These are phyloP conservation scores for Poeciliopsis infans DNA, from an alignment of 2,797 vertebrate species.

Conservation along the genomic window DNA sequence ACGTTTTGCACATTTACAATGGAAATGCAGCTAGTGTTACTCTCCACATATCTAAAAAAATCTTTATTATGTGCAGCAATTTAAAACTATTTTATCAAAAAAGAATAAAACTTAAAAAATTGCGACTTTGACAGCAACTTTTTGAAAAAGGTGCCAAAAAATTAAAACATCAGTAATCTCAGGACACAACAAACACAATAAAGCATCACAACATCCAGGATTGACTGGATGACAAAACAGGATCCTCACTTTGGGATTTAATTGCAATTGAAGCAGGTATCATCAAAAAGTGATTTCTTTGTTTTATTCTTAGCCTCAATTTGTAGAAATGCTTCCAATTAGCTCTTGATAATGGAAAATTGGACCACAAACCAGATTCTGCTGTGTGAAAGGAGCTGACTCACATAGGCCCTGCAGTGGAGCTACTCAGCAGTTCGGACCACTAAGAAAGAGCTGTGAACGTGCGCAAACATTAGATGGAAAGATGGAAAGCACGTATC, in stretches of 20 bases:
- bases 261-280: background rate
- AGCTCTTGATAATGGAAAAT: background rate
- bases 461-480: background rate
- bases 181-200: too few species aligned
- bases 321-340: background rate
- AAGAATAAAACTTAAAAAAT: too few species aligned
- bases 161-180: too few species aligned
- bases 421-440: background rate
- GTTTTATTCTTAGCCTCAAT: background rate
- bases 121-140: too few species aligned
- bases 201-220: too few species aligned
- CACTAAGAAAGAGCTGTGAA: background rate
- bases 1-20: too few species aligned
- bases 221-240: background rate
- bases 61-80: too few species aligned
- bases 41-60: too few species aligned
- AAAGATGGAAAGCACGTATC: constrained; percentile 6
- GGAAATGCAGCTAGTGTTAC: too few species aligned
- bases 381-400: background rate
- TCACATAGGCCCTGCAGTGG: background rate
- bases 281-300: background rate
- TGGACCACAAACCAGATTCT: background rate
- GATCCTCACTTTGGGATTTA: background rate
- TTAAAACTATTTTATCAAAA: too few species aligned
- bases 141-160: too few species aligned